Conservation (phyloP, 1,140 invertebrate genomes). For the Ceratina australensis region DNA sequence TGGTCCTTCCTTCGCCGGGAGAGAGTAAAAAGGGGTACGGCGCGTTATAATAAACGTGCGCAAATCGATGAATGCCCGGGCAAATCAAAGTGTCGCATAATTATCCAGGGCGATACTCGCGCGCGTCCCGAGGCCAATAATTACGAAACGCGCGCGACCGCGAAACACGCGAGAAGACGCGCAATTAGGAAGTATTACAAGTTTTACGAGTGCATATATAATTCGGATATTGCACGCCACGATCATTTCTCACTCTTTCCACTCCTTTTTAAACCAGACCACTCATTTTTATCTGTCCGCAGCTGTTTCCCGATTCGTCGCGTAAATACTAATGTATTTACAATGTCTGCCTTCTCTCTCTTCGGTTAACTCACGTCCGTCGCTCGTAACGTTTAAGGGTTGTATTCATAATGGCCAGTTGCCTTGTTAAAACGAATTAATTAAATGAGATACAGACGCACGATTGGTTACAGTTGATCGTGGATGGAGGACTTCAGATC, state of each 20-base stretch:
- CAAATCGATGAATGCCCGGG: conserved; percentile 38
- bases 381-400: background rate
- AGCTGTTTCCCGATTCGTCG: conserved; percentile 27
- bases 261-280: background rate
- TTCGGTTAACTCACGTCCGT: conserved; percentile 26
- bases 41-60: conserved; percentile 3
- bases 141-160: conserved; percentile 41
- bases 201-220: conserved; percentile 52
- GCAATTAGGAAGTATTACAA: conserved; percentile 53
- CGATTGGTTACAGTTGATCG: conserved; percentile 33
- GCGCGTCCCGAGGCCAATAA: conserved; percentile 34
- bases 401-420: conserved; percentile 12
- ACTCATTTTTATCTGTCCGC: conserved; percentile 21
- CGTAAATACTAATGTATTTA: conserved; percentile 47
- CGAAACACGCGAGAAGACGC: conserved; percentile 30
- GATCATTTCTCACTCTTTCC: background rate
- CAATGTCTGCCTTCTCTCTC: background rate
- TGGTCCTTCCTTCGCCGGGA: background rate
- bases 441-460: conserved; percentile 30
- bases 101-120: conserved; percentile 33
- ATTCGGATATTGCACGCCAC: conserved; percentile 40
- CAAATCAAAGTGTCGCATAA: conserved; percentile 52
- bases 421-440: conserved; percentile 17
- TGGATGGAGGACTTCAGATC: background rate
- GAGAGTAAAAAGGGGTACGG: too few relatives aligned